A percentile compares a stretch with the other conserved stretches of the same genome.
phyloP scores from a whole-genome alignment of 2,888 invertebrate species.

The Stenotaenia linearis region DNA sequence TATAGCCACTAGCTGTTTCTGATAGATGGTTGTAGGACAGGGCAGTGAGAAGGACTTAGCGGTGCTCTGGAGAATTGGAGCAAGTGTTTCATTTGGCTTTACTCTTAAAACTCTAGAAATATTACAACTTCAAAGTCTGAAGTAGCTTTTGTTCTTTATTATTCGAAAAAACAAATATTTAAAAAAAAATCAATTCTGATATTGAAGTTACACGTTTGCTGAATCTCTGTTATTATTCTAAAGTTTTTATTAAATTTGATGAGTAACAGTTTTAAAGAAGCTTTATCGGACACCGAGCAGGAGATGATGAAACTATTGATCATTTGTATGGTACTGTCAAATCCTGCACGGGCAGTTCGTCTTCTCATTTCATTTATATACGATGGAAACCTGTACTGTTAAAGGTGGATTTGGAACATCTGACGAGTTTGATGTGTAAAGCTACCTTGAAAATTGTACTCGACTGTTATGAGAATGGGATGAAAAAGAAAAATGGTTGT shows the following conservation, averaged over 20 bases:
- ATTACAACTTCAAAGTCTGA: background rate
- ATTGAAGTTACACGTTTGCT: too few species aligned
- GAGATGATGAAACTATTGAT: background rate
- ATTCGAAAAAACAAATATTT: too few species aligned
- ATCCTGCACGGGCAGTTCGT: background rate
- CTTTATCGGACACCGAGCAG: too few species aligned
- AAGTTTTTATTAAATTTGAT: too few species aligned
- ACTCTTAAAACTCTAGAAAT: background rate
- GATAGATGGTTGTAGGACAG: constrained; percentile 14
- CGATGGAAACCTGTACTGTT: background rate
- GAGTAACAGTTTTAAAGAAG: too few species aligned
- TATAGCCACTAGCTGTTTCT: constrained; percentile 16
- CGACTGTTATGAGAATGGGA: background rate
- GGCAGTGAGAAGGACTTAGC: background rate
- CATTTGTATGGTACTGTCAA: constrained; percentile 4
- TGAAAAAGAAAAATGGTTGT: background rate
- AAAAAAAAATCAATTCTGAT: too few species aligned
- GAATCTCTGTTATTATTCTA: too few species aligned
- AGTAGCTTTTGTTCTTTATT: background rate
- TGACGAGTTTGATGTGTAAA: background rate
- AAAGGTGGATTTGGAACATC: background rate
- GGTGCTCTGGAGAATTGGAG: background rate
- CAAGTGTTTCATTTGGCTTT: constrained; percentile 26
- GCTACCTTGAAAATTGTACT: background rate
- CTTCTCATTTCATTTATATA: background rate